Conservation (phyloP, 92 coral and sea anemone species). For the Heteractis magnifica region DNA sequence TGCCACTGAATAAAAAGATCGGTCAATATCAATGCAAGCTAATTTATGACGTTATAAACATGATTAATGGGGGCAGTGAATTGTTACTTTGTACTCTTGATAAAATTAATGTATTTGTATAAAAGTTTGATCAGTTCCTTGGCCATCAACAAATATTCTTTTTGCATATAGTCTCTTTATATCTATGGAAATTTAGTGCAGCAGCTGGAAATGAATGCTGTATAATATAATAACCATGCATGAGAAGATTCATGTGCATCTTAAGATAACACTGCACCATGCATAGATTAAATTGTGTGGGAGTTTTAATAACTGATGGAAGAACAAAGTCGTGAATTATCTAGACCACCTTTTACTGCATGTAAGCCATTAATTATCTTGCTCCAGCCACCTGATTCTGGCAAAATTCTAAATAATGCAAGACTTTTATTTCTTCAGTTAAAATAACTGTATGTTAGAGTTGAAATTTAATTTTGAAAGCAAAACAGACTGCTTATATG, state of each 20-base stretch:
- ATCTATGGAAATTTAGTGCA: not conserved
- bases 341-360: constrained; percentile 8
- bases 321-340: constrained; percentile 20
- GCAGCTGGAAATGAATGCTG: not conserved
- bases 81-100: not conserved
- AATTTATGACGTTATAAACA: not conserved
- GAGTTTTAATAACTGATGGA: not conserved
- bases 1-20: not conserved
- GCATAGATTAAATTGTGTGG: not conserved
- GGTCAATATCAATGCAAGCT: not conserved
- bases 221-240: not conserved
- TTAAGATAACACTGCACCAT: not conserved
- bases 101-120: not conserved
- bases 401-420: too few relatives aligned
- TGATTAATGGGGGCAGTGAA: not conserved
- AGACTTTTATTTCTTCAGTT: too few relatives aligned
- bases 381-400: too few relatives aligned
- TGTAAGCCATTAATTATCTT: too few relatives aligned
- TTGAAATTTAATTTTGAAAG: too few relatives aligned
- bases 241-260: not conserved
- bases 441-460: too few relatives aligned
- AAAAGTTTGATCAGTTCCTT: not conserved
- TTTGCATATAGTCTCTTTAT: too few relatives aligned
- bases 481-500: too few relatives aligned
- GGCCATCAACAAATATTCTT: too few relatives aligned